phyloP scores from a whole-genome alignment of 1,140 invertebrate genomes.

The Potamilus streckersoni region DNA sequence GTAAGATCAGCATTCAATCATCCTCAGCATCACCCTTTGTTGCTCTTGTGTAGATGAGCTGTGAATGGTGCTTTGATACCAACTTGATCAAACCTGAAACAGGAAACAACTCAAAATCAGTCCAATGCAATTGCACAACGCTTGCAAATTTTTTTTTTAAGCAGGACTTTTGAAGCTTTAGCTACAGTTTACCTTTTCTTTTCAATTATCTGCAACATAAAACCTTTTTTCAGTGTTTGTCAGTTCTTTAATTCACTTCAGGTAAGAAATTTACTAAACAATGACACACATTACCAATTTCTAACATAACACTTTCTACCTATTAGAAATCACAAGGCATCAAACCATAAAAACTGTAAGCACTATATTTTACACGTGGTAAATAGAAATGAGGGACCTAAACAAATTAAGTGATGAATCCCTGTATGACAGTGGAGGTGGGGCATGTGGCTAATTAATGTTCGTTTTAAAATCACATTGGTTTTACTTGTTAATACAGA shows the following conservation, averaged over 20 bases:
- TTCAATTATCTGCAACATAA: background rate
- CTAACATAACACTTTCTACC: too few species aligned
- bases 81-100: constrained; percentile 92
- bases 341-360: too few species aligned
- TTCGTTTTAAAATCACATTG: too few species aligned
- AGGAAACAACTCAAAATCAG: constrained; percentile 39
- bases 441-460: too few species aligned
- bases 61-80: constrained; percentile 96
- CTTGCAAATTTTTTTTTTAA: background rate
- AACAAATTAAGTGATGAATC: too few species aligned
- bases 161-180: background rate
- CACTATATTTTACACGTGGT: too few species aligned
- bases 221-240: background rate
- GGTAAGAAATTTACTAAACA: background rate
- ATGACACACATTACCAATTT: too few species aligned
- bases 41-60: constrained; percentile 97
- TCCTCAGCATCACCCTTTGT: constrained; percentile 77
- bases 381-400: too few species aligned
- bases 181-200: background rate
- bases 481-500: too few species aligned
- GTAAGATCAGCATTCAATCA: constrained; percentile 12
- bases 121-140: background rate
- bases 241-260: too few species aligned
- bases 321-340: too few species aligned
- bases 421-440: too few species aligned